Percentiles rank a stretch among this genome's conserved stretches.
These are phyloP conservation scores for Tuta absoluta DNA, from an alignment of 2,888 invertebrate species.

Conservation along the genomic window DNA sequence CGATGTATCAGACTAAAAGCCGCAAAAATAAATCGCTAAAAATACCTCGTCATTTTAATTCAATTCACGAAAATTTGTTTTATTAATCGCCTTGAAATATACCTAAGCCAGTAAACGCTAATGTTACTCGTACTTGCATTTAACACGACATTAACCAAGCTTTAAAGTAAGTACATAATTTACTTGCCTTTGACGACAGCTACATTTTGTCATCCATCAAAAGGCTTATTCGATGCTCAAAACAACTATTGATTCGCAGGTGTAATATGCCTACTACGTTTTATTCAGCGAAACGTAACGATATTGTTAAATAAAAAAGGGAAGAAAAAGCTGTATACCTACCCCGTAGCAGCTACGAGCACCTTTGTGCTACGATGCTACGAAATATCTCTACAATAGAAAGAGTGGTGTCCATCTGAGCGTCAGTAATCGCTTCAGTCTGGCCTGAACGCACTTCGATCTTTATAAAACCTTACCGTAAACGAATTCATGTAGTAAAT, in stretches of 20 bases:
- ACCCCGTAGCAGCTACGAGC: not conserved
- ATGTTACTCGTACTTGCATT: not conserved
- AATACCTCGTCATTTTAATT: not conserved
- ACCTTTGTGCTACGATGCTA: not conserved
- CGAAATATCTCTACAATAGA: not conserved
- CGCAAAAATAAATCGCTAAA: not conserved
- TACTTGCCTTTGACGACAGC: no score
- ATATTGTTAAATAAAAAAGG: not conserved
- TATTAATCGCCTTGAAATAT: no score
- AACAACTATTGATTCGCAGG: not conserved
- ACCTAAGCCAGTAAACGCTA: not conserved
- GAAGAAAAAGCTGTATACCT: not conserved
- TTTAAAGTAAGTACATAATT: no score
- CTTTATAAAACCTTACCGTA: conserved; percentile 2
- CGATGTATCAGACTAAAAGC: not conserved
- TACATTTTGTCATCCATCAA: no score
- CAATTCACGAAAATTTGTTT: not conserved
- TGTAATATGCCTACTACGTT: not conserved
- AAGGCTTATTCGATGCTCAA: no score
- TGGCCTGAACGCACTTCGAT: not conserved
- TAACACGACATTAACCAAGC: not conserved
- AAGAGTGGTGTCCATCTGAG: not conserved
- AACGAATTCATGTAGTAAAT: no score
- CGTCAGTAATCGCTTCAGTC: not conserved
- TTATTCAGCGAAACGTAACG: not conserved